Evolutionary conservation across 2,888 invertebrate genomes (phyloP), one percentile per base, ranked within the genome.

Genomic region (Aporophyla lueneburgensis): DNA sequence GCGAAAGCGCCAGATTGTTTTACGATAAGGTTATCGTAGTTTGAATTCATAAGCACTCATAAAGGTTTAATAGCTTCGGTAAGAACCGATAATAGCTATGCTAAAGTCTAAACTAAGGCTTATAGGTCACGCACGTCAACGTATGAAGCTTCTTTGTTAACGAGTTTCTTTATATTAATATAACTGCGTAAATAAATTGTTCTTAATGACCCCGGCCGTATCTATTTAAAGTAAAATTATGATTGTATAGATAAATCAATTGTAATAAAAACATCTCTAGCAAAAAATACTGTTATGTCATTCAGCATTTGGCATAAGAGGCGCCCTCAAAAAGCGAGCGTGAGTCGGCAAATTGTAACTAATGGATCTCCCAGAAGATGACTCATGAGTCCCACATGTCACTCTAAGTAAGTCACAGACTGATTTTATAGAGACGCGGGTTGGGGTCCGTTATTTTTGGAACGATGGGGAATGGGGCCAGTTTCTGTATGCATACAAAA

Each of bases 301-400:
- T 83, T 88, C 77, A 83, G 76, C 80, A 83, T 76, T 86, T 84
- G 87, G 81, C 86, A 85, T 89, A 86, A 89, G 88, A 88, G 88
- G 88, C 87, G 88, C 89, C 92, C 91, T 91, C 93, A 93, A 94
- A 94, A 95, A 94, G 92, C 91, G 90, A 94, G 89, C 92, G 92
- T 96, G 96, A 96, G 89, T 94, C 91, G 92, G 93, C 94, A 93
- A 93, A 93, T 92, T 93, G 92, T 92, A 91, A 91, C 93, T 95
- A 95, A 96, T 95, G 95, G 95, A 95, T 93, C 92, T 89, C 92
- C 92, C 93, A 89, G 89, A 93, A 93, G 93, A 94, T 94, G 94
- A 94, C 90, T 94, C 94, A 93, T 91, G 92, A 90, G 91, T 91
- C 92, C 93, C 94, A 91, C 92, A 93, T 94, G 94, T 93, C 93